Conservation (phyloP, 35 echinoderm and acorn worm species). For the Apostichopus californicus region DNA sequence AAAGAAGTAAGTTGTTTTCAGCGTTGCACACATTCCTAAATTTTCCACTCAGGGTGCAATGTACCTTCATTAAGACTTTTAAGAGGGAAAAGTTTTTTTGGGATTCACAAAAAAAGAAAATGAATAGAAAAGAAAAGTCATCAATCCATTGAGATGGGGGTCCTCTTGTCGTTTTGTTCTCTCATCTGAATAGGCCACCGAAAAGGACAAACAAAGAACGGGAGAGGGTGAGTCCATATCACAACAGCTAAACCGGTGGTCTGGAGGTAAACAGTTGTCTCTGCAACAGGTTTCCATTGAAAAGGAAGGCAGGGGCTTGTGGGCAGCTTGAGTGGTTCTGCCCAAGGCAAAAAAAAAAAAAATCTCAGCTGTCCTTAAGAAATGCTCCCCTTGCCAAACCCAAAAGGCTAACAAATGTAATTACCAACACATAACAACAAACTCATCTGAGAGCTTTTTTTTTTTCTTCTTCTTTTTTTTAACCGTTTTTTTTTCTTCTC, state of each 20-base stretch:
- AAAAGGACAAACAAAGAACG: background rate
- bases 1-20: too few relatives aligned
- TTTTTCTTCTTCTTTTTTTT: background rate
- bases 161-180: background rate
- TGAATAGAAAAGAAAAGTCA: background rate
- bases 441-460: background rate
- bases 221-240: background rate
- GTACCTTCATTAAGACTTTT: too few relatives aligned
- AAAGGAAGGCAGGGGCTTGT: background rate
- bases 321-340: background rate
- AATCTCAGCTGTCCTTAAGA: background rate
- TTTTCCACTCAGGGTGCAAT: too few relatives aligned
- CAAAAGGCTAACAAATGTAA: background rate
- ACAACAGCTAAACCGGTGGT: background rate
- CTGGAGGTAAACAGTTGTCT: background rate
- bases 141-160: background rate
- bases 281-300: background rate
- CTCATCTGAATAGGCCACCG: background rate
- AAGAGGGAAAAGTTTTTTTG: too few relatives aligned
- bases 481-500: background rate
- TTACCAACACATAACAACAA: background rate
- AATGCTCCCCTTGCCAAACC: background rate
- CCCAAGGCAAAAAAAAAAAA: background rate
- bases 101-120: background rate
- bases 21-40: too few relatives aligned